Evolutionary conservation across 1,140 invertebrate genomes (phyloP), one percentile per base, ranked within the genome.

Genomic region (Polyergus mexicanus): DNA sequence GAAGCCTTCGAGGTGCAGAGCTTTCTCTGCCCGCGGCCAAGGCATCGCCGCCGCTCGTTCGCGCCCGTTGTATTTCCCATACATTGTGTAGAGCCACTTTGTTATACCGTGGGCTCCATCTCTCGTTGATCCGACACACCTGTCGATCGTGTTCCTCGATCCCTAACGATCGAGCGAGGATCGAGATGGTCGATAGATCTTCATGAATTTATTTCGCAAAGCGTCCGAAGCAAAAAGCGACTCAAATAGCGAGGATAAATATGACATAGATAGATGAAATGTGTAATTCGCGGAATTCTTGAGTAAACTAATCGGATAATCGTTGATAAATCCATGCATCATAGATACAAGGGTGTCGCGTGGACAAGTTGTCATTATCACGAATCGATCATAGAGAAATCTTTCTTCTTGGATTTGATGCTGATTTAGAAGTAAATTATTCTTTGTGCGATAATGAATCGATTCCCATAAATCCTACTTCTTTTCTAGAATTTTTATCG

Each of bases 11-110:
- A 90, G 83, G 56, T 62, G 66, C 51, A 60, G 71, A 88, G 91
- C 92, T 93, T 93, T 93, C 92, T 88, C 92, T 92, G 92, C 92
- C 91, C 75, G 91, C 89, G 91, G 92, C 92, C 78, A 92, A 84
- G 71, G 32, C 62, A 35, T 71, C 62, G 16, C 19, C 41, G 3
- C 13, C 13, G 41, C 11, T 1, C 41, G 51, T 83, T 81, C 63
- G 16, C 41, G 41, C 8, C 44, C 51, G 62, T 41, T 10, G 5
- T 25, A 35, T 32, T 77, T 77, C 28, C 19, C 22, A 3, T 19
- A n/a, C 8, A n/a, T 38, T 38, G 22, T 32, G 19, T 22, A 44
- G 7, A 19, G 11, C 11, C 65, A 22, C 35, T 81, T n/a, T 35
- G 13, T 32, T 3, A 7, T 62, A 91, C 90, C 44, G 3, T 11